Evolutionary conservation across 2,113 vertebrate species (phyloP).

Genomic region (Perognathus longimembris): DNA sequence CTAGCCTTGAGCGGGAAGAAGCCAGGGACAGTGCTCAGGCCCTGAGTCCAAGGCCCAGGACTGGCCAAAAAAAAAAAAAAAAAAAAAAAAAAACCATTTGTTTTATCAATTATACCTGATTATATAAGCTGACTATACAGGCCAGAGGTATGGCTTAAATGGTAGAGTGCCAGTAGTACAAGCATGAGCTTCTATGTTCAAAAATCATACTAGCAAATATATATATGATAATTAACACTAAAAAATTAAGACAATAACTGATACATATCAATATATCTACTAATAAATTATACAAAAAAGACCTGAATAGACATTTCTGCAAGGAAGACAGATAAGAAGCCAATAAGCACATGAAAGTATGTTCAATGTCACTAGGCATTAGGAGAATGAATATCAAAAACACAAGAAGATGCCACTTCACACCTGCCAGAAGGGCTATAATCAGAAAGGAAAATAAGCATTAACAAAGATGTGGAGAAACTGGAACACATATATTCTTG

Average conservation of each 20-base stretch:
- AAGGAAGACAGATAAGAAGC: neutral
- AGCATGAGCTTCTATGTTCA: too few relatives aligned
- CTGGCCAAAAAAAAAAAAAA: too few relatives aligned
- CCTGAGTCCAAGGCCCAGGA: too few relatives aligned
- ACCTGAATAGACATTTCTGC: conserved; percentile 2
- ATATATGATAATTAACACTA: too few relatives aligned
- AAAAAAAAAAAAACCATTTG: too few relatives aligned
- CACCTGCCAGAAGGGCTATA: neutral
- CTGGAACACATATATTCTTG: neutral
- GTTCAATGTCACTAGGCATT: neutral
- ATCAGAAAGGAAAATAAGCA: conserved; percentile 21
- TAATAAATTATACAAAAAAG: conserved; percentile 11
- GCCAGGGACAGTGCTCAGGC: too few relatives aligned
- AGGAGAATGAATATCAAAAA: conserved; percentile 45
- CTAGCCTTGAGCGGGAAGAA: too few relatives aligned
- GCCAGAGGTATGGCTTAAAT: too few relatives aligned
- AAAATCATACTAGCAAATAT: too few relatives aligned
- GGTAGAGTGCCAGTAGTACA: too few relatives aligned
- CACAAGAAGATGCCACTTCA: conserved; percentile 2
- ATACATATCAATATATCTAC: neutral
- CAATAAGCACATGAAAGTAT: conserved; percentile 21
- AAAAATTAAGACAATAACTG: neutral
- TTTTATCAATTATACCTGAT: too few relatives aligned
- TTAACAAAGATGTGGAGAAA: neutral
- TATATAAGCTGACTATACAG: too few relatives aligned